A percentile compares a stretch with the other conserved stretches of the same genome.
Conservation (phyloP, 2,888 invertebrate genomes). For the Drepana falcataria region DNA sequence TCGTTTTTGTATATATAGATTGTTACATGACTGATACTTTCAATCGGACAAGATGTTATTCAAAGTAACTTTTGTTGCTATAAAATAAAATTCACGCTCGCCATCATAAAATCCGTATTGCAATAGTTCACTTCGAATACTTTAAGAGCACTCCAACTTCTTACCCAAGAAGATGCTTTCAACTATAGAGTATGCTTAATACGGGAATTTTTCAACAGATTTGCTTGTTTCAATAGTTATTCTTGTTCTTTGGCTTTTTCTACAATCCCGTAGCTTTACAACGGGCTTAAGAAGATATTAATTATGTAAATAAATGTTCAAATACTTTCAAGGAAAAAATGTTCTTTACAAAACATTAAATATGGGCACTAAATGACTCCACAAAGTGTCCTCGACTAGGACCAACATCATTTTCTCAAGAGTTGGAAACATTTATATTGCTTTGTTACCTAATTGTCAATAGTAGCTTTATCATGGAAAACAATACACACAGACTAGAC, state of each 20-base stretch:
- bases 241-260: background rate
- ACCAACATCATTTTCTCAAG: no score
- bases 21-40: background rate
- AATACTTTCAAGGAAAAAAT: no score
- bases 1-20: no score
- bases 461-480: no score
- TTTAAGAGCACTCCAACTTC: constrained; percentile 30
- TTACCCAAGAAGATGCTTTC: constrained; percentile 23
- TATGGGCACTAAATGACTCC: no score
- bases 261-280: background rate
- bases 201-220: constrained; percentile 15
- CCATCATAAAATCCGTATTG: constrained; percentile 19
- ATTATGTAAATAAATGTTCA: no score
- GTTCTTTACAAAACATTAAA: no score
- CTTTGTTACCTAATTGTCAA: no score
- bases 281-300: no score
- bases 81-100: constrained; percentile 18
- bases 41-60: background rate
- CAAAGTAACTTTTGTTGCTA: background rate
- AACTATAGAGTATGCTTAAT: constrained; percentile 23
- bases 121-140: constrained; percentile 29
- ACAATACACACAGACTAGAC: no score
- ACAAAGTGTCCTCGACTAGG: no score
- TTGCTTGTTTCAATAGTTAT: constrained; percentile 12
- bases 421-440: no score